Base-by-base conservation (phyloP, 2,888 invertebrate genomes). In the Tridacna gigas region DNA sequence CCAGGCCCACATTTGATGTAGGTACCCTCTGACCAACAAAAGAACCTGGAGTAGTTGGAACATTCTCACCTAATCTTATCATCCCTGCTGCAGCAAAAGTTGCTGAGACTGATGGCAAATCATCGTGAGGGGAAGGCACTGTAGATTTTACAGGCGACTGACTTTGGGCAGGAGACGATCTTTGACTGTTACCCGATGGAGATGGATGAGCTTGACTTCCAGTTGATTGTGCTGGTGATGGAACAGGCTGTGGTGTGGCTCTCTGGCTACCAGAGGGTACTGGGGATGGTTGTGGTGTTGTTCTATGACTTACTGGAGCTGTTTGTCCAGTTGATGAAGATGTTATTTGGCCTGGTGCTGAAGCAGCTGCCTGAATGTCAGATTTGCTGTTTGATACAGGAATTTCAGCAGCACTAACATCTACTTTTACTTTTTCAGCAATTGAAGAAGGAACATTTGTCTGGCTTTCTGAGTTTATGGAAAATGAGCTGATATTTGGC, bases 31-130 rank as follows among this genome's bases (percentile, higher is more conserved):
- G 74, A 51, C 61, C 71, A 12, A 51, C 25, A 47, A 77, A 82
- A 47, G 77, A 80, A 15, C 79, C 74, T 51, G 77, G 67, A 9
- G 65, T 81, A 0, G 20, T 69, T 11, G 65, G 74, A 22, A 76
- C 45, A 47, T 73, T 77, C 61, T 82, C 86, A 25, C 82, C 83
- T 63, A 84, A 78, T 83, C 86, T 77, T 77, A 80, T 83, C 82
- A 84, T 85, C 37, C 89, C 87, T 18, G 84, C 89, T 15, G 89
- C 85, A 56, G 88, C 85, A 84, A 86, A 86, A 13, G 86, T 81
- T 25, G 83, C 85, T 11, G 88, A 86, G n/a, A 86, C 88, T 47
- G 88, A 86, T 18, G 86, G 88, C n/a, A 85, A 76, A 22, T 87
- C 84, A 71, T 82, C 77, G 20, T 79, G 65, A 47, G 75, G 65